These are phyloP conservation scores for Mirounga angustirostris DNA, from an alignment of 2,113 vertebrate genomes.

Conservation along the genomic window DNA sequence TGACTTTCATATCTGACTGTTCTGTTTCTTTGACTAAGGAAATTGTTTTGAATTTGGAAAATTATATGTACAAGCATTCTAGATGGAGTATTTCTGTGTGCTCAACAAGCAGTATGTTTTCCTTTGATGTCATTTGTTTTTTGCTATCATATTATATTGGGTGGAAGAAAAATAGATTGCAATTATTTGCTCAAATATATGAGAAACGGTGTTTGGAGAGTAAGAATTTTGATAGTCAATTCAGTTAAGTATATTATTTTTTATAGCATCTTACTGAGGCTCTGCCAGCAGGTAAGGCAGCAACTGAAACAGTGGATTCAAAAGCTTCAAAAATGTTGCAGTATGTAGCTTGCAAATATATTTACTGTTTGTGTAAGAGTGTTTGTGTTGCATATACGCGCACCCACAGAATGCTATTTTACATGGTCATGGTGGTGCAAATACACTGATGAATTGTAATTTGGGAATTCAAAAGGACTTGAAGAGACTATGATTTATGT, in stretches of 20 bases:
- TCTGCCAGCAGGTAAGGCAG: background rate
- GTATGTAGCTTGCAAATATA: background rate
- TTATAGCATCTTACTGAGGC: background rate
- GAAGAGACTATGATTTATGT: slow-evolving; percentile 26
- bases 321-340: background rate
- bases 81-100: background rate
- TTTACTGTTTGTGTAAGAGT: background rate
- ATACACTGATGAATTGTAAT: background rate
- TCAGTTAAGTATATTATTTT: slow-evolving; percentile 66
- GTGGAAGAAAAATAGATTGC: slow-evolving; percentile 69
- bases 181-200: slow-evolving; percentile 45
- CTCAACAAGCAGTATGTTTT: slow-evolving; percentile 52
- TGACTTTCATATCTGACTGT: background rate
- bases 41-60: slow-evolving; percentile 58
- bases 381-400: background rate
- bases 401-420: background rate
- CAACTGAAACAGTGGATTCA: background rate
- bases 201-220: slow-evolving; percentile 58
- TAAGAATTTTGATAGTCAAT: slow-evolving; percentile 38
- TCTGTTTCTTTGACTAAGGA: background rate
- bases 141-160: background rate
- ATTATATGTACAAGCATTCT: background rate
- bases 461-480: background rate
- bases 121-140: slow-evolving; percentile 62
- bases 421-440: background rate